Percentiles rank a stretch among this genome's conserved stretches.
Conservation (phyloP, 2,797 vertebrate species). For the Apogon hyalosoma region DNA sequence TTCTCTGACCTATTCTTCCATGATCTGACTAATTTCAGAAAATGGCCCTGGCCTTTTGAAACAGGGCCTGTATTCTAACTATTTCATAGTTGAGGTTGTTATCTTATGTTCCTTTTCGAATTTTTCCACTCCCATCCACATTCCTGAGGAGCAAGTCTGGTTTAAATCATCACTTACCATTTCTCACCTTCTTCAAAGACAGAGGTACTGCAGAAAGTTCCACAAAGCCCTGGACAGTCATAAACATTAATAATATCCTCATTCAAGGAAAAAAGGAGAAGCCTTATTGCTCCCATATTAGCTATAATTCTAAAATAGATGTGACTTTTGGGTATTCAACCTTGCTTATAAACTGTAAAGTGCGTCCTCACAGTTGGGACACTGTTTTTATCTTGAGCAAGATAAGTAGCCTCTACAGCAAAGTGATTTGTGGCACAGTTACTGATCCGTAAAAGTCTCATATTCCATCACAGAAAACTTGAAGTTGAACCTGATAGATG, state of each 20-base stretch:
- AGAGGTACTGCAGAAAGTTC: slow-evolving; percentile 15
- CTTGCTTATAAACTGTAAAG: background rate
- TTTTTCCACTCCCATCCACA: background rate
- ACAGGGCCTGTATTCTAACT: no score
- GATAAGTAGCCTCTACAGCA: slow-evolving; percentile 1
- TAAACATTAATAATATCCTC: slow-evolving; percentile 44
- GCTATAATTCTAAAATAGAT: slow-evolving; percentile 19
- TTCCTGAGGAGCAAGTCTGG: slow-evolving; percentile 1
- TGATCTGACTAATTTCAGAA: no score
- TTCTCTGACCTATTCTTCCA: no score
- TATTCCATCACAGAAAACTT: slow-evolving; percentile 1
- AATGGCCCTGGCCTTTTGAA: no score
- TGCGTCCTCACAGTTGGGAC: background rate
- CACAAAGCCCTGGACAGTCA: slow-evolving; percentile 36
- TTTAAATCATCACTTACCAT: slow-evolving; percentile 29
- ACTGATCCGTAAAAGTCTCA: slow-evolving; percentile 22
- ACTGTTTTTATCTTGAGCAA: slow-evolving; percentile 17
- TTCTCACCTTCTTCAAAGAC: slow-evolving; percentile 12
- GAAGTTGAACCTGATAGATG: slow-evolving; percentile 16
- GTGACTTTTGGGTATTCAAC: slow-evolving; percentile 21
- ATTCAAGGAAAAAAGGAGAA: slow-evolving; percentile 6
- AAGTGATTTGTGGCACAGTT: slow-evolving; percentile 40
- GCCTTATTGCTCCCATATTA: slow-evolving; percentile 25
- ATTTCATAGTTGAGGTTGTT: background rate
- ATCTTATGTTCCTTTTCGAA: background rate